phyloP scores from a whole-genome alignment of 2,888 invertebrate species.

The Sylvicola cinctus region DNA sequence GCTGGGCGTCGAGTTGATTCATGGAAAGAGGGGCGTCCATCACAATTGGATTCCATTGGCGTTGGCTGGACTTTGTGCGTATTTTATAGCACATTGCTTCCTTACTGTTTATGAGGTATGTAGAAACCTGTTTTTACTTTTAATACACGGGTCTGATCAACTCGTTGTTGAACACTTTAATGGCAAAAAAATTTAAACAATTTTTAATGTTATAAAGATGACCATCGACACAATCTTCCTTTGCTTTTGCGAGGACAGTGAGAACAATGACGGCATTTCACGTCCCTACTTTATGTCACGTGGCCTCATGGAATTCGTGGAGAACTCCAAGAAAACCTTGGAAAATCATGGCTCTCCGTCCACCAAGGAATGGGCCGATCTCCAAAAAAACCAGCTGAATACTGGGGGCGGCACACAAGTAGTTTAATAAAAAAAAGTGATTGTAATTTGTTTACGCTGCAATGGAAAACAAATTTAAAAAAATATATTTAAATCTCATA shows the following conservation, averaged over 20 bases:
- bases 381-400: neutral
- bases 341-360: conserved; percentile 3
- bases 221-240: conserved; percentile 45
- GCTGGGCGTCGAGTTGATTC: conserved; percentile 35
- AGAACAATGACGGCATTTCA: conserved; percentile 37
- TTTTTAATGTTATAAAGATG: conserved; percentile 29
- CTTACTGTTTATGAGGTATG: conserved; percentile 51
- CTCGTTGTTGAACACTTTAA: neutral
- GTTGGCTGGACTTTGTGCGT: conserved; percentile 41
- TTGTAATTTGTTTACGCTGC: too few species aligned
- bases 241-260: conserved; percentile 48
- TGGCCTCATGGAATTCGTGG: conserved; percentile 42
- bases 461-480: too few species aligned
- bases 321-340: conserved; percentile 20
- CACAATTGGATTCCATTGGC: conserved; percentile 40
- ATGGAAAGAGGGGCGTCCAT: conserved; percentile 33
- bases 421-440: too few species aligned
- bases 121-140: conserved; percentile 2
- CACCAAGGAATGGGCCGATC: conserved; percentile 6
- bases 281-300: conserved; percentile 43
- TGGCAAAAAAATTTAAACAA: conserved; percentile 1
- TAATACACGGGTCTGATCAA: neutral
- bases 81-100: conserved; percentile 47
- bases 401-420: too few species aligned
- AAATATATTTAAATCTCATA: too few species aligned